Base-by-base conservation (phyloP, 2,113 vertebrate species). In the Elachura formosa region DNA sequence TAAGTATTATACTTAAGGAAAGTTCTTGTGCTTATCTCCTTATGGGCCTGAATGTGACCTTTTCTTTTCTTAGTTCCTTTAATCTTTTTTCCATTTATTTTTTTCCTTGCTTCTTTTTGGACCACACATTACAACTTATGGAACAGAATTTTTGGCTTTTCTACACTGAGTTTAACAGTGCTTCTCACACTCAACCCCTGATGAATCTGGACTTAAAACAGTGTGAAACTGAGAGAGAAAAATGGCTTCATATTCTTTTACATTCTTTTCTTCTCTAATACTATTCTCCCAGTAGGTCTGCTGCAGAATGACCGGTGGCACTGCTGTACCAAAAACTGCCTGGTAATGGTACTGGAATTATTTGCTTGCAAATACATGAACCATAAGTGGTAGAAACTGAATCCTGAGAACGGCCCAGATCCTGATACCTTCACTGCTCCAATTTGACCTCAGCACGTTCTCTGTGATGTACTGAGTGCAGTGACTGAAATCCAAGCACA, bases 181-280 rank as follows among this genome's bases (percentile, higher is more conserved):
- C n/a, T n/a, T n/a, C n/a, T n/a, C n/a, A n/a, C n/a, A n/a, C n/a
- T n/a, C n/a, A n/a, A n/a, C n/a, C n/a, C n/a, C n/a, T n/a, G n/a
- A n/a, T n/a, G n/a, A n/a, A n/a, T n/a, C 10, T 58, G 10, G 21
- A 88, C 46, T 0, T 5, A 72, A 94, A 72, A 2, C 7, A 23
- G 28, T 18, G 33, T 45, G 59, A 74, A 77, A 84, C 8, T 29
- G 36, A 84, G 43, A 2, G 28, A 82, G 11, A 28, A 48, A 93
- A 90, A 72, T 10, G 17, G 1, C 7, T 83, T 76, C 20, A 29
- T 46, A 25, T 48, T 72, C 19, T 62, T 69, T 76, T 43, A 64
- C 0, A 0, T 36, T 31, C 16, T 63, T 66, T 68, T 90, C 24
- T 12, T 68, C 40, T 75, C 26, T 1, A 0, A 7, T 63, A 16